Evolutionary conservation across 2,113 vertebrate genomes (phyloP).

Genomic region (Tor tambroides): DNA sequence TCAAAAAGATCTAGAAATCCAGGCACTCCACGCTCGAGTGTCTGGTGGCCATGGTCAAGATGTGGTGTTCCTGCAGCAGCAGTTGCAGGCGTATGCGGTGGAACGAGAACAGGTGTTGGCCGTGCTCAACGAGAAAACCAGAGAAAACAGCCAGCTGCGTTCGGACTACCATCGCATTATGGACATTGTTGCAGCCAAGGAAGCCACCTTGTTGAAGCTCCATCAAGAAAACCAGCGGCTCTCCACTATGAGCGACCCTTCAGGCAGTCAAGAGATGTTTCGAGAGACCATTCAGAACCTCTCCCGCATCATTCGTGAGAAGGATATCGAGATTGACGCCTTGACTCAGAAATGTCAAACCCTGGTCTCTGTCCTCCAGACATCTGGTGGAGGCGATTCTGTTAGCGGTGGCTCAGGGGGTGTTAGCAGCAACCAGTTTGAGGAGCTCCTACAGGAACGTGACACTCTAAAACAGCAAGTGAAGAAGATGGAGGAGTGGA

Average conservation of each 20-base stretch:
- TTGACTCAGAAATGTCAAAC: conserved; percentile 97
- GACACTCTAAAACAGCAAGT: conserved; percentile 94
- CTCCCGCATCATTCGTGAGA: conserved; percentile 95
- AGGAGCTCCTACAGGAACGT: conserved; percentile 92
- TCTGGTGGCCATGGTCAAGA: conserved; percentile 83
- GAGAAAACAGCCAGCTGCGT: conserved; percentile 93
- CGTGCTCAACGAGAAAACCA: conserved; percentile 92
- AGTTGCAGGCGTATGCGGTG: conserved; percentile 86
- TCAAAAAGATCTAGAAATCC: conserved; percentile 94
- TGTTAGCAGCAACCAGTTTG: conserved; percentile 96
- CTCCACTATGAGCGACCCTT: conserved; percentile 79
- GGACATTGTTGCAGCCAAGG: conserved; percentile 91
- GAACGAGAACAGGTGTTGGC: conserved; percentile 91
- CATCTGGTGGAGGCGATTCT: conserved; percentile 67
- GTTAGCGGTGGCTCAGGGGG: conserved; percentile 73
- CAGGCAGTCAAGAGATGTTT: conserved; percentile 93
- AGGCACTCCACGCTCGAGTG: conserved; percentile 86
- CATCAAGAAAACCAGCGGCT: conserved; percentile 92
- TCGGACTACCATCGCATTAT: conserved; percentile 91
- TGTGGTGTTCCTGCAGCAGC: conserved; percentile 87
- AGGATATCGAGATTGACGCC: conserved; percentile 97
- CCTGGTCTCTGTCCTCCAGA: conserved; percentile 87
- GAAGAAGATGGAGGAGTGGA: conserved; percentile 99
- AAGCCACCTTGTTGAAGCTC: conserved; percentile 86
- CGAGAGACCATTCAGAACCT: conserved; percentile 97